A percentile compares a stretch with the other conserved stretches of the same genome.
These are phyloP conservation scores for Epizoanthus fatuus DNA, from an alignment of 92 coral and sea anemone genomes.

Conservation along the genomic window DNA sequence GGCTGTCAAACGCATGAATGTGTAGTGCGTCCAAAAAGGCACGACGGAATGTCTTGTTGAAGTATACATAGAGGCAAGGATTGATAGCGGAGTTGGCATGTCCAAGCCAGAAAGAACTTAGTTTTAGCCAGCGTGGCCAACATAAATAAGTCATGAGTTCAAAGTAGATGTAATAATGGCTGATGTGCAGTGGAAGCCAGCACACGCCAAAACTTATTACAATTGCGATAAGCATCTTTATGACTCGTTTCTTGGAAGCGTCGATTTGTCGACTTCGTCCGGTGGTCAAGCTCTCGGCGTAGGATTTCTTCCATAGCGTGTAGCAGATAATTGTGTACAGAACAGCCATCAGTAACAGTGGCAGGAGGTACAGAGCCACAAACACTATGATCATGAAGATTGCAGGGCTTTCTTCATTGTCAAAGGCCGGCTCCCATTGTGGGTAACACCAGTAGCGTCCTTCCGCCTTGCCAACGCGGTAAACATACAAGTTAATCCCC, in stretches of 20 bases:
- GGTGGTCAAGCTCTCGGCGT: conserved; percentile 45
- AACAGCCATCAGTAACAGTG: conserved; percentile 83
- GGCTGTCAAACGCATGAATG: conserved; percentile 58
- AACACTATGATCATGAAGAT: conserved; percentile 72
- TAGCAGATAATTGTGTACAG: conserved; percentile 78
- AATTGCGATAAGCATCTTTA: conserved; percentile 83
- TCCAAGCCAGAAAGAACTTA: conserved; percentile 87
- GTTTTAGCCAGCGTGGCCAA: conserved; percentile 50
- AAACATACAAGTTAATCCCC: conserved; percentile 81
- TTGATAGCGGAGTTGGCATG: conserved; percentile 93
- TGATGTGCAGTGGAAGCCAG: conserved; percentile 87
- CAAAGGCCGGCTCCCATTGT: conserved; percentile 64
- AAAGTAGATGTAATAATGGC: conserved; percentile 91
- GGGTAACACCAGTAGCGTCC: conserved; percentile 74
- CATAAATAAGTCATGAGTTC: conserved; percentile 71
- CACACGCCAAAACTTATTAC: conserved; percentile 78
- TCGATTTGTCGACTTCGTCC: conserved; percentile 72
- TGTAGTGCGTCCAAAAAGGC: conserved; percentile 88
- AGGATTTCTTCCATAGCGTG: conserved; percentile 73
- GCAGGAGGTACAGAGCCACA: conserved; percentile 78
- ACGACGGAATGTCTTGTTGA: conserved; percentile 87
- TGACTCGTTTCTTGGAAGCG: conserved; percentile 85
- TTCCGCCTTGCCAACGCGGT: conserved; percentile 55
- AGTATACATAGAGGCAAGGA: conserved; percentile 80
- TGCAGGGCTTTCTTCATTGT: conserved; percentile 66